Evolutionary conservation across 2,797 vertebrate species (phyloP), one percentile per base, ranked within the genome.

Genomic region (Prionace glauca): DNA sequence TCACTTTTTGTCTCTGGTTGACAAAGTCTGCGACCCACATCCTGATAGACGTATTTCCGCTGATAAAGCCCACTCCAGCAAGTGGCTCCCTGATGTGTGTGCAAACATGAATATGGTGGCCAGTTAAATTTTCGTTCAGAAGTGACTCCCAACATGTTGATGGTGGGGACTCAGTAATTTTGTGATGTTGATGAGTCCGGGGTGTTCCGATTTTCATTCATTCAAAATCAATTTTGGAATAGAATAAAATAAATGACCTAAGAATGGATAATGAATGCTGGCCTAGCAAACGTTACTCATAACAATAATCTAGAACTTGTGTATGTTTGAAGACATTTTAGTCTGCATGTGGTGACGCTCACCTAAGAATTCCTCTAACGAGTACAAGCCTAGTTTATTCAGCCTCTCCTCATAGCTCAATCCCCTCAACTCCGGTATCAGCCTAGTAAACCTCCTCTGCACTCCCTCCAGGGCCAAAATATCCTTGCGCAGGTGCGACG

Each of bases 21-120:
- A 97, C 99, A 99, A 96, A 99, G 96, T 0, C 99, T 99, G 41
- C 99, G 98, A 69, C 98, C 98, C 95, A 99, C 98, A 96, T 99
- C 98, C 96, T 98, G 97, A 97, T 99, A 99, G 0, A 98, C 98
- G 96, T 99, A 99, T 96, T 99, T 99, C 95, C 99, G 98, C 97
- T 99, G 99, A 97, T 98, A 99, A 95, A 50, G 45, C 45, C 45
- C 45, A 50, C 2, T 50, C 45, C 45, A 50, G 45, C 45, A 50
- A 50, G 45, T 50, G 45, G 45, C 1, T 50, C 45, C 45, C 45
- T 50, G 3, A 50, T 50, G 45, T 50, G 45, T 2, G 45, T 50
- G 2, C 4, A 36, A 12, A 36, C 14, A 36, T 36, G 12, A 81
- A 10, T 4, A 81, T 18, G 14, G 12, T 32, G 12, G 4, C 77